Base-by-base conservation (phyloP, 2,888 invertebrate genomes). In the Byasa hedistus region DNA sequence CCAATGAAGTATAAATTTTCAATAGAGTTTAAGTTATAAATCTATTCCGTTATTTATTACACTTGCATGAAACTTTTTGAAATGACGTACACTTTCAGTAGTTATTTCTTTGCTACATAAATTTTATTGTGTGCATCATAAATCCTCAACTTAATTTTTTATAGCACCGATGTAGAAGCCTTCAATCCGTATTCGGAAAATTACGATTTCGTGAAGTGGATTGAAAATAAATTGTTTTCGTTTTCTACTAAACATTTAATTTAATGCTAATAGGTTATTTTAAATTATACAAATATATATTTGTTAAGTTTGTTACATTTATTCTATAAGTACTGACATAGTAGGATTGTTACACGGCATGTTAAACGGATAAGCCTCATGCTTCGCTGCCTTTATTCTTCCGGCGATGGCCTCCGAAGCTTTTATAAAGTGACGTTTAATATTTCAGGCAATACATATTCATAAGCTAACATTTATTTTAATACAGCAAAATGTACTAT, bases 31-130 rank as follows among this genome's bases (percentile, higher is more conserved):
- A 57, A 67, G 71, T 69, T 69, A 68, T 62, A 27, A 64, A 66
- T 66, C 68, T 65, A 65, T 71, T 73, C 71, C 67, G 72, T 74
- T 73, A 76, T 75, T 76, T 77, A 76, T 76, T 68, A 64, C 72
- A 61, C 58, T 70, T 66, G 67, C 68, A 73, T 72, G 70, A 71
- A 76, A 75, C 69, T 75, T 74, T 66, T 66, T 66, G 56, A 65
- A 68, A 69, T 70, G 75, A 74, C 71, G 71, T 69, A 74, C 70
- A 70, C 64, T 67, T 64, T 52, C 58, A 64, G 67, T 63, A 68
- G 67, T 68, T 72, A 71, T 72, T 70, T 73, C 70, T 72, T 72
- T 68, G 69, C 65, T 70, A 69, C 48, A 60, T 61, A 69, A 68
- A 76, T 72, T 72, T 72, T 72, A 74, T 71, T 75, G 72, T 71